Percentiles rank a stretch among this genome's conserved stretches.
These are phyloP conservation scores for Xylocopa sonorina DNA, from an alignment of 1,140 invertebrate species.

Conservation along the genomic window DNA sequence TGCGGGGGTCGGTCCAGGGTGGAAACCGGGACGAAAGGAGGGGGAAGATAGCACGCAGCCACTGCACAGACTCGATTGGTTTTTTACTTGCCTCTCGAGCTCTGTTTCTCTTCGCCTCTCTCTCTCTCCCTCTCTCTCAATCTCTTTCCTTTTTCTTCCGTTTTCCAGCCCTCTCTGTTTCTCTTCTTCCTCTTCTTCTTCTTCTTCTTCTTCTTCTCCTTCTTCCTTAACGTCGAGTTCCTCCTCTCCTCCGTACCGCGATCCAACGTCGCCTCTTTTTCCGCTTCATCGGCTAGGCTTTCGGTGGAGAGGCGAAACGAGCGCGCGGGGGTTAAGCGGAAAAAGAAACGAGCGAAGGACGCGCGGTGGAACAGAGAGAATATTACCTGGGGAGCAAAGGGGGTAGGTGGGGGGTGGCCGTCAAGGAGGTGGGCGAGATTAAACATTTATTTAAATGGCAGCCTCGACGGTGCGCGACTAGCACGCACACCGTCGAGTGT, in stretches of 20 bases:
- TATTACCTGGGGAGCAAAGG: constrained; percentile 38
- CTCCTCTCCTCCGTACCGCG: constrained; percentile 31
- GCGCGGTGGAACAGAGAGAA: constrained; percentile 52
- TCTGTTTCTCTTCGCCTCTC: constrained; percentile 28
- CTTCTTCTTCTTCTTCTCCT: not conserved
- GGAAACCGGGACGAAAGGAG: constrained; percentile 40
- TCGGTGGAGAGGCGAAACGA: constrained; percentile 34
- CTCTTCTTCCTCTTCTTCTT: constrained; percentile 20
- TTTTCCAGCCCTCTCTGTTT: constrained; percentile 14
- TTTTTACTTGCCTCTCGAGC: constrained; percentile 76
- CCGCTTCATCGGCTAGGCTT: constrained; percentile 43
- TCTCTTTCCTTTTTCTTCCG: constrained; percentile 11
- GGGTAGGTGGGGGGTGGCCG: too few relatives aligned
- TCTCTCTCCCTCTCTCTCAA: not conserved
- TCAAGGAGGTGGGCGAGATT: constrained; percentile 76
- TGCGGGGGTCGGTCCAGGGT: constrained; percentile 68
- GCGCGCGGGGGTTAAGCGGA: constrained; percentile 38
- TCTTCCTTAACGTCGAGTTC: constrained; percentile 8
- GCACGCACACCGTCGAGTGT: constrained; percentile 56
- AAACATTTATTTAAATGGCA: constrained; percentile 82
- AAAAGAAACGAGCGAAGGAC: constrained; percentile 59
- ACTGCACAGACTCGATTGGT: constrained; percentile 81
- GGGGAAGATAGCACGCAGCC: constrained; percentile 57
- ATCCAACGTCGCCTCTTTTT: constrained; percentile 39
- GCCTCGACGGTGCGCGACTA: constrained; percentile 69